Percentiles rank a stretch among this genome's conserved stretches.
Conservation (phyloP, 2,113 vertebrate genomes). For the Trichomycterus rosablanca region DNA sequence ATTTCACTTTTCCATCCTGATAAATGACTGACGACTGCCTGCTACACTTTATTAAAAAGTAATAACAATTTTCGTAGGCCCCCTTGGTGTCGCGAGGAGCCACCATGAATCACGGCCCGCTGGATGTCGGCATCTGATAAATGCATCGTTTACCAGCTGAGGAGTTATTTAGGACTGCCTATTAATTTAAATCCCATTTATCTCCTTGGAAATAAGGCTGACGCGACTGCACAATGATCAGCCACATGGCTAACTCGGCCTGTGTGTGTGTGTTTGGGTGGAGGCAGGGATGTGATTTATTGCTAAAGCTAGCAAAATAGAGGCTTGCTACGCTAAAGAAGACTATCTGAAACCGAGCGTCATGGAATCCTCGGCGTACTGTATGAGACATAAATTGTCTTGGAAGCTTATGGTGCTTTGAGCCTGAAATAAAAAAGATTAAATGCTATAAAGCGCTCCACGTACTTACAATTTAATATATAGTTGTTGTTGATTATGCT, state of each 20-base stretch:
- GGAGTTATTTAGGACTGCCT: conserved; percentile 99
- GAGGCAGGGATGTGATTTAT: conserved; percentile 34
- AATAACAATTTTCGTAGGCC: conserved; percentile 99
- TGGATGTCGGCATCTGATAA: conserved; percentile 98
- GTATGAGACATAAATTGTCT: conserved; percentile 25
- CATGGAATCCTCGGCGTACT: not conserved
- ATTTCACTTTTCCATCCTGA: conserved; percentile 84
- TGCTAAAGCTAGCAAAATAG: conserved; percentile 39
- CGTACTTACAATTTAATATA: too few species aligned
- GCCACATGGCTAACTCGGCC: conserved; percentile 24
- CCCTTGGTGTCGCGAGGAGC: conserved; percentile 92
- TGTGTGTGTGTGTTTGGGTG: conserved; percentile 17
- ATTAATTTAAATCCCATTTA: conserved; percentile 99
- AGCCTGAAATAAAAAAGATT: too few species aligned
- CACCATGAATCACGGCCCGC: conserved; percentile 98
- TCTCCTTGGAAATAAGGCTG: conserved; percentile 63
- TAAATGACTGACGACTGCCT: conserved; percentile 96
- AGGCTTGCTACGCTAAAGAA: conserved; percentile 33
- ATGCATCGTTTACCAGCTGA: conserved; percentile 99
- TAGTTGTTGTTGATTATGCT: too few species aligned
- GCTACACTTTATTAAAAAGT: conserved; percentile 99
- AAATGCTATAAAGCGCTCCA: too few species aligned
- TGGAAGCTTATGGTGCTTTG: too few species aligned
- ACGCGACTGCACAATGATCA: conserved; percentile 40
- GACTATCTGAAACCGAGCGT: conserved; percentile 28